These are phyloP conservation scores for Ligdia adustata DNA, from an alignment of 2,888 invertebrate genomes.

Conservation along the genomic window DNA sequence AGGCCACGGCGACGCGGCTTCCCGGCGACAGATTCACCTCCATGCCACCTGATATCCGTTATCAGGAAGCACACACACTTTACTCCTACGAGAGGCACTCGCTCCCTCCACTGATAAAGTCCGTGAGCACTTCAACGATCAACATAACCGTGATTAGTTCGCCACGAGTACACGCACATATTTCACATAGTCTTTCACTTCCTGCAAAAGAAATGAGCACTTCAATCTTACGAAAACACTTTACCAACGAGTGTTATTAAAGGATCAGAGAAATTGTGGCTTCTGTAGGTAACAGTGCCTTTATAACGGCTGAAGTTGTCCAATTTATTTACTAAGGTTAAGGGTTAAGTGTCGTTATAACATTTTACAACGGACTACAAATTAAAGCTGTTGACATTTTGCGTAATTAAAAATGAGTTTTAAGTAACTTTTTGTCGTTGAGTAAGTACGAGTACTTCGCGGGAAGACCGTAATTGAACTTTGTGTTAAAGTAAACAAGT, in stretches of 20 bases:
- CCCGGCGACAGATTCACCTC: slow-evolving; percentile 66
- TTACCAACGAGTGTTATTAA: slow-evolving; percentile 6
- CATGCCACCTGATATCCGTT: slow-evolving; percentile 64
- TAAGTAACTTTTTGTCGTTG: slow-evolving; percentile 27
- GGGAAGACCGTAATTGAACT: slow-evolving; percentile 10
- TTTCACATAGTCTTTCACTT: slow-evolving; percentile 45
- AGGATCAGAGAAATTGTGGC: slow-evolving; percentile 20
- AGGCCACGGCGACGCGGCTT: slow-evolving; percentile 76
- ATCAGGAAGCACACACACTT: slow-evolving; percentile 44
- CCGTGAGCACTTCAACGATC: slow-evolving; percentile 28
- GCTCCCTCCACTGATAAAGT: slow-evolving; percentile 26
- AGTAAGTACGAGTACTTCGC: slow-evolving; percentile 17
- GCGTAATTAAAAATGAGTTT: slow-evolving; percentile 33
- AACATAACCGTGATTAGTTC: slow-evolving; percentile 53
- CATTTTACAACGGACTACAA: slow-evolving; percentile 32
- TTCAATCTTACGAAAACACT: slow-evolving; percentile 14
- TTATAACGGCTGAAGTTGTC: slow-evolving; percentile 24
- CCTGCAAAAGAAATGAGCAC: slow-evolving; percentile 48
- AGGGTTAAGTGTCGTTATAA: slow-evolving; percentile 34
- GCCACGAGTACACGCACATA: slow-evolving; percentile 62
- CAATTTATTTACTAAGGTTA: slow-evolving; percentile 33
- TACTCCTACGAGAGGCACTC: slow-evolving; percentile 22
- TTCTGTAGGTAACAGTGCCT: slow-evolving; percentile 3
- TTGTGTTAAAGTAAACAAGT: neutral
- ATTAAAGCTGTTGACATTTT: slow-evolving; percentile 34